These are phyloP conservation scores for Coenonympha arcania DNA, from an alignment of 2,888 invertebrate genomes.

Conservation along the genomic window DNA sequence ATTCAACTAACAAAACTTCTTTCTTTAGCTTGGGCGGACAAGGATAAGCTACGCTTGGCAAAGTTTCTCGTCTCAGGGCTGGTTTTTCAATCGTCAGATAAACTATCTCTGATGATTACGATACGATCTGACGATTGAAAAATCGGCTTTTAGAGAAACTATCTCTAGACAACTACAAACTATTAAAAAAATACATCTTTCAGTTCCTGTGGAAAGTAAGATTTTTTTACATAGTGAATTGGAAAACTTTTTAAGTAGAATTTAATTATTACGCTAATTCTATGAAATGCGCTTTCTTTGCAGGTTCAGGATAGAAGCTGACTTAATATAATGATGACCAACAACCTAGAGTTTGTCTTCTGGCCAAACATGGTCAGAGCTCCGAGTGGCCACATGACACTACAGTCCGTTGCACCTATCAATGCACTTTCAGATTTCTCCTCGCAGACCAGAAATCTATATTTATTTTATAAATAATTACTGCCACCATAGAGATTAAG, in stretches of 20 bases:
- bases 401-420: slow-evolving; percentile 91
- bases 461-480: slow-evolving; percentile 79
- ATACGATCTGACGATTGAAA: too few species aligned
- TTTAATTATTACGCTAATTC: too few species aligned
- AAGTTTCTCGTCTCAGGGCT: too few species aligned
- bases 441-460: slow-evolving; percentile 90
- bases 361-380: slow-evolving; percentile 97
- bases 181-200: slow-evolving; percentile 92
- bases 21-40: slow-evolving; percentile 85
- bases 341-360: slow-evolving; percentile 96
- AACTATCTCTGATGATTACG: slow-evolving; percentile 92
- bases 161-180: slow-evolving; percentile 93
- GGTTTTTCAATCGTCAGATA: too few species aligned
- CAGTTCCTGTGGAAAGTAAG: slow-evolving; percentile 93
- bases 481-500: too few species aligned
- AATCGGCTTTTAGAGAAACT: slow-evolving; percentile 92
- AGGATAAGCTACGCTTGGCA: slow-evolving; percentile 86
- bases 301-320: slow-evolving; percentile 94
- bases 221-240: slow-evolving; percentile 1
- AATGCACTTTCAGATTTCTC: slow-evolving; percentile 93
- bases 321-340: slow-evolving; percentile 96
- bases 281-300: too few species aligned
- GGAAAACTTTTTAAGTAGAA: too few species aligned
- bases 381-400: slow-evolving; percentile 86
- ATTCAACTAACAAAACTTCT: background rate